Evolutionary conservation across 2,797 vertebrate species (phyloP), one percentile per base, ranked within the genome.

Genomic region (Enteromius thamalakanensis): DNA sequence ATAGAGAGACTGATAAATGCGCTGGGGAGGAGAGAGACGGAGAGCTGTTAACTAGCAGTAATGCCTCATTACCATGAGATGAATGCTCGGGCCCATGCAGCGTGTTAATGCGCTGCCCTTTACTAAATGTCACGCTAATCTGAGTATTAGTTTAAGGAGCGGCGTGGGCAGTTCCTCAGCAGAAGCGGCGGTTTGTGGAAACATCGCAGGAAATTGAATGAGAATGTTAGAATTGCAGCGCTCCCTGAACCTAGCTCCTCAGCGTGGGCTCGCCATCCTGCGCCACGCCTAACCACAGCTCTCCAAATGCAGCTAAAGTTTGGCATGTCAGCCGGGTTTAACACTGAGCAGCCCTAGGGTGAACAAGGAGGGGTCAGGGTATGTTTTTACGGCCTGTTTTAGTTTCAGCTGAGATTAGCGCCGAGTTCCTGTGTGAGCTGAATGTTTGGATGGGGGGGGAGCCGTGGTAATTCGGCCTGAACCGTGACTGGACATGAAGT

Each of bases 61-160:
- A 93, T 92, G 91, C 87, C 93, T 96, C 92, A 94, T 97, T 96
- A 95, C 90, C 93, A 93, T 92, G 90, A 94, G 93, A 96, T 94
- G 93, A 96, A 96, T 93, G 90, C 86, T 89, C 86, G 77, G 47
- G 90, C 92, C 91, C 80, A 91, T 89, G 80, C 90, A 92, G 90
- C 93, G 91, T 93, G 94, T 93, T 96, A 96, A 97, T 95, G 91
- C 81, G 82, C 85, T 96, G 94, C 94, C 96, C 95, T 97, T 98
- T 97, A 89, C 91, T 90, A 96, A 96, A 96, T 96, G 95, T 96
- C 95, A 95, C 87, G 89, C 94, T 95, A 94, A 96, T 96, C 94
- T 94, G 95, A 87, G 94, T 94, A 96, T 96, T 95, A 93, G 95
- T 95, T 96, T 96, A 96, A 93, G 92, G 91, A 94, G 92, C 89